Evolutionary conservation across 2,888 invertebrate species (phyloP), one percentile per base, ranked within the genome.

Genomic region (Dioctria rufipes): DNA sequence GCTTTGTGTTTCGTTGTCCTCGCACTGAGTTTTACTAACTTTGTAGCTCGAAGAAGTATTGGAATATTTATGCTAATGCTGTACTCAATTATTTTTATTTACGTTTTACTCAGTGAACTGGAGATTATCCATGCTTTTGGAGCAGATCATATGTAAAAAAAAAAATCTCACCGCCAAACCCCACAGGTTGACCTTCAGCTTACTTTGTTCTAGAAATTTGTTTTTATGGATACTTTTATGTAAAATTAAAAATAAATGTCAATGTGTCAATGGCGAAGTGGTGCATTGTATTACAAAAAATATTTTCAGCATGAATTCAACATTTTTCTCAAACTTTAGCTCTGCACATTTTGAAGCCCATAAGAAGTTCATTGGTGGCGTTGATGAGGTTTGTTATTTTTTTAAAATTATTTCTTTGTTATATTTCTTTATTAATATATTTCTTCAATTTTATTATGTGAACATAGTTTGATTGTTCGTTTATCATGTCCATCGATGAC

Each of bases 101-200:
- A 90, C n/a, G 90, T 90, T 5, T 82, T 91, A 5, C 86, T 92
- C 13, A 90, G 90, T 65, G 92, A 92, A 85, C 84, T 89, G 3
- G 86, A 86, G 63, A 73, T 86, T n/a, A 87, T 89, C 80, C 89
- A 88, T 84, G 87, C 89, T 0, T 85, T 88, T 4, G 89, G 89
- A 0, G 86, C 86, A 0, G 88, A 89, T 84, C 88, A 88, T 83
- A 67, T 46, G 11, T 67, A 25, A 46, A 25, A 46, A 25, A 46
- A 25, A 46, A 8, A 67, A 67, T 67, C 0, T 25, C 37, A 61
- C 39, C 9, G 25, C 25, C 25, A 25, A 25, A 0, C 2, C 2
- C 25, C 25, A 25, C 1, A 25, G 25, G 25, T 25, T 25, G 11
- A 54, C 2, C 49, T 46, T 5, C 49, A 46, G 9, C 9, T 25